Conservation (phyloP, 2,888 invertebrate species). For the Sipunculus nudus region DNA sequence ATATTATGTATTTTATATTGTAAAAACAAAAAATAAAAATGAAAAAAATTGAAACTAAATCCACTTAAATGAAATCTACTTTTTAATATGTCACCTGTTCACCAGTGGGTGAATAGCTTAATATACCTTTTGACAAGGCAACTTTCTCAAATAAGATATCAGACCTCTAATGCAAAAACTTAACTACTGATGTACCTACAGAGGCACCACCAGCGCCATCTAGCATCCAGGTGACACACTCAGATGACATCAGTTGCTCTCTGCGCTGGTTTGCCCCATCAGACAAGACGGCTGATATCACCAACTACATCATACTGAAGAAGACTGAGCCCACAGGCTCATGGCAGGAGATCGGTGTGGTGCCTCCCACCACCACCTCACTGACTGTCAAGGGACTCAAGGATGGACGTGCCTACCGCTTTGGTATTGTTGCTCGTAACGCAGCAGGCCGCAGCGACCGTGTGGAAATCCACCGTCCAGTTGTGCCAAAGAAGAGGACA, state of each 20-base stretch:
- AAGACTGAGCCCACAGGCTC: slow-evolving; percentile 26
- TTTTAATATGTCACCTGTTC: too few relatives aligned
- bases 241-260: slow-evolving; percentile 47
- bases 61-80: too few relatives aligned
- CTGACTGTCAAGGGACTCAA: too few relatives aligned
- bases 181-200: too few relatives aligned
- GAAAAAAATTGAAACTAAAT: too few relatives aligned
- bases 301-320: slow-evolving; percentile 56
- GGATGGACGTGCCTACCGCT: too few relatives aligned
- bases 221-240: slow-evolving; percentile 34
- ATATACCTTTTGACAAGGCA: too few relatives aligned
- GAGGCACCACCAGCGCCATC: slow-evolving; percentile 37
- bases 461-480: slow-evolving; percentile 77
- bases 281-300: slow-evolving; percentile 61
- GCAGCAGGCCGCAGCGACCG: slow-evolving; percentile 84
- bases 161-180: too few relatives aligned
- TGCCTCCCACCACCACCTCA: slow-evolving; percentile 18
- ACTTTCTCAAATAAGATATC: too few relatives aligned
- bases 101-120: too few relatives aligned
- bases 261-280: slow-evolving; percentile 61
- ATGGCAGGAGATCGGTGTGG: slow-evolving; percentile 34
- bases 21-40: too few relatives aligned
- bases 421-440: slow-evolving; percentile 65
- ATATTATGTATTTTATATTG: too few relatives aligned
- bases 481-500: slow-evolving; percentile 69